Percentiles rank a stretch among this genome's conserved stretches.
Conservation (phyloP, 1,140 invertebrate species). For the Coenobita brevimanus region DNA sequence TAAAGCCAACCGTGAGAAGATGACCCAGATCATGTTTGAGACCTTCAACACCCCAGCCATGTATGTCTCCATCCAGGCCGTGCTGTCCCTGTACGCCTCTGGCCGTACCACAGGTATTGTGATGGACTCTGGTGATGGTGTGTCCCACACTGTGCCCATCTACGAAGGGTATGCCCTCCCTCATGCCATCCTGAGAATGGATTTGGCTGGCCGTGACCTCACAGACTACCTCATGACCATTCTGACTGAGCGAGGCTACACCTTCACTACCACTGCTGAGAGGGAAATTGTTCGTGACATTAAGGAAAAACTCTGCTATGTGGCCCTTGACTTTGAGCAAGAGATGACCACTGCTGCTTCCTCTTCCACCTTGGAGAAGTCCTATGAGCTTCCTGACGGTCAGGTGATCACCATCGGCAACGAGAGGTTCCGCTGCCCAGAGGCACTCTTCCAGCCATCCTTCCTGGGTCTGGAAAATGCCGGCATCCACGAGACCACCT, state of each 20-base stretch:
- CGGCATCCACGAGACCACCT: slow-evolving; percentile 87
- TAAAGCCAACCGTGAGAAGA: too few species aligned
- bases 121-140: slow-evolving; percentile 93
- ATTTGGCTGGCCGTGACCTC: slow-evolving; percentile 77
- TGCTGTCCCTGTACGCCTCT: slow-evolving; percentile 92
- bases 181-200: slow-evolving; percentile 76
- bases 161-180: slow-evolving; percentile 85
- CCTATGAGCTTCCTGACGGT: too few species aligned
- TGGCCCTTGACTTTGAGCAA: slow-evolving; percentile 70
- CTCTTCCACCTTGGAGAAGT: slow-evolving; percentile 71
- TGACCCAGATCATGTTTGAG: too few species aligned
- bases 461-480: too few species aligned
- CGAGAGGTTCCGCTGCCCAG: slow-evolving; percentile 70
- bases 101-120: slow-evolving; percentile 97
- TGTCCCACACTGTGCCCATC: slow-evolving; percentile 95
- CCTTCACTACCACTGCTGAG: slow-evolving; percentile 80
- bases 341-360: slow-evolving; percentile 73
- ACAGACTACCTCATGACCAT: slow-evolving; percentile 89
- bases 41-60: too few species aligned
- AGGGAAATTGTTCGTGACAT: slow-evolving; percentile 91
- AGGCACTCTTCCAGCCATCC: slow-evolving; percentile 82
- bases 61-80: slow-evolving; percentile 95
- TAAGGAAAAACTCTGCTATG: too few species aligned
- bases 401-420: too few species aligned
- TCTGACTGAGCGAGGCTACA: slow-evolving; percentile 83